Conservation (phyloP, 2,888 invertebrate genomes). For the Drosophila paracracens region DNA sequence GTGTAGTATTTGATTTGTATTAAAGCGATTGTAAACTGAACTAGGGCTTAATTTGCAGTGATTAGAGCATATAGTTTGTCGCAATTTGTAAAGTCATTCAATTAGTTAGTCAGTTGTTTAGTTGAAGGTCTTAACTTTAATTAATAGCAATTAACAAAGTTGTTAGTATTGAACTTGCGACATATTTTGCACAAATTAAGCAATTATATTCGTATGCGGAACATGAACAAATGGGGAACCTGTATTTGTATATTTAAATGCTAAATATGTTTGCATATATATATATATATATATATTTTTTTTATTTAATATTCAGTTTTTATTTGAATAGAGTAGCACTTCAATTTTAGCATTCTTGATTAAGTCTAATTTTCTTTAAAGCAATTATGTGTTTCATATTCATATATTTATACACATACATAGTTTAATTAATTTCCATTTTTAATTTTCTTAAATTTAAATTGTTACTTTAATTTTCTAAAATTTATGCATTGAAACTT, state of each 20-base stretch:
- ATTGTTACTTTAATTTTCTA: too few species aligned
- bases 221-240: not conserved
- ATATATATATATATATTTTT: not conserved
- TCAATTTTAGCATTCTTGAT: not conserved
- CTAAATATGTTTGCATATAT: not conserved
- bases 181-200: slow-evolving; percentile 19
- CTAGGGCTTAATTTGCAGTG: slow-evolving; percentile 1
- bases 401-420: too few species aligned
- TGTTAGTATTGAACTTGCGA: slow-evolving; percentile 10
- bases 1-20: not conserved
- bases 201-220: not conserved
- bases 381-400: too few species aligned
- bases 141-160: slow-evolving; percentile 30
- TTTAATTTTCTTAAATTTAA: too few species aligned
- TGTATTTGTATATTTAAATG: not conserved
- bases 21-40: not conserved
- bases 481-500: too few species aligned
- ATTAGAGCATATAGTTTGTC: slow-evolving; percentile 27
- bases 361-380: too few species aligned
- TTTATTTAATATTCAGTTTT: not conserved
- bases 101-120: slow-evolving; percentile 38
- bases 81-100: slow-evolving; percentile 39
- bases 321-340: not conserved
- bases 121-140: slow-evolving; percentile 41
- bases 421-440: not conserved